Conservation (phyloP, 2,113 vertebrate genomes). For the Callocephalon fimbriatum region DNA sequence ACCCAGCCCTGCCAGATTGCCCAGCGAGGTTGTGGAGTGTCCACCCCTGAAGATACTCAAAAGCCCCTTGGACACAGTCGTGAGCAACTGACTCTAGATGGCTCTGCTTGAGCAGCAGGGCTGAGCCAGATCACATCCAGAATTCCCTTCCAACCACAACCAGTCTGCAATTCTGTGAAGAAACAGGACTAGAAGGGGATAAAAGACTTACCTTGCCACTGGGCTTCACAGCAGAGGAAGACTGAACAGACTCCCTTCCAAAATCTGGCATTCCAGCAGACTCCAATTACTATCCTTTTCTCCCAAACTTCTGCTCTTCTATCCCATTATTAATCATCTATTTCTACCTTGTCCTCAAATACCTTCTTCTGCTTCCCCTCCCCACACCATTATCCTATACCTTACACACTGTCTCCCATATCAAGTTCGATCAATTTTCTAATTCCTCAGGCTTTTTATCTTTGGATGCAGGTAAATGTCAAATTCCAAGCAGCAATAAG, state of each 20-base stretch:
- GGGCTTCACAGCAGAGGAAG: background rate
- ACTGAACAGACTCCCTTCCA: background rate
- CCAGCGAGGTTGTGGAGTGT: accelerated
- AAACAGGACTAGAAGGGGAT: background rate
- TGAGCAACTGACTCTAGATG: background rate
- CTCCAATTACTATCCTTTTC: background rate
- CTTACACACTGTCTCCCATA: background rate
- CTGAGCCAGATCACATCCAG: background rate
- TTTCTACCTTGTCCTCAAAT: background rate
- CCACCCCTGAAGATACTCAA: background rate
- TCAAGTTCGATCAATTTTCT: background rate
- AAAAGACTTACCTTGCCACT: background rate
- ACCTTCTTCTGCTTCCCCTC: background rate
- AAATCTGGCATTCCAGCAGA: background rate
- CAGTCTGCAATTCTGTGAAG: background rate
- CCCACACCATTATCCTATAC: background rate
- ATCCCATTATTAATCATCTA: background rate
- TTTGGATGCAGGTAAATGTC: background rate
- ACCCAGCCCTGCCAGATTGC: background rate
- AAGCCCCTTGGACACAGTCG: background rate
- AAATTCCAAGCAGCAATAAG: background rate
- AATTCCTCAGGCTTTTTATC: background rate
- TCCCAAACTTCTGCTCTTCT: background rate
- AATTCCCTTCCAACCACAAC: background rate
- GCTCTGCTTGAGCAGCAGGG: accelerated